Evolutionary conservation across 2,113 vertebrate genomes (phyloP).

Genomic region (Sterna hirundo): DNA sequence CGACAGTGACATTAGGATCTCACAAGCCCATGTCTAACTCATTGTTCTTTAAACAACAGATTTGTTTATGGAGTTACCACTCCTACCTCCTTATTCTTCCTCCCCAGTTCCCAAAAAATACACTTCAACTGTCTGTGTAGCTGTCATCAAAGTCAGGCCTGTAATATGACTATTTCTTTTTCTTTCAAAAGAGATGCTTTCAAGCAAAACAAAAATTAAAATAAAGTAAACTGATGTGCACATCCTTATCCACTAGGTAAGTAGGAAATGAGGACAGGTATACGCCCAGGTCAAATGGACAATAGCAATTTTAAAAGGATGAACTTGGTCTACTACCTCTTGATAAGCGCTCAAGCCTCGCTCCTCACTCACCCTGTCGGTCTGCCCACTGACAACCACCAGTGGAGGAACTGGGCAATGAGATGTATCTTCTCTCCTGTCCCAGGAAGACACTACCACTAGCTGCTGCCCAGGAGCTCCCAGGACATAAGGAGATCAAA

Average conservation of each 20-base stretch:
- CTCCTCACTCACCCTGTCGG: neutral
- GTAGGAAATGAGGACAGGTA: neutral
- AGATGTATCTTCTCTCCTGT: neutral
- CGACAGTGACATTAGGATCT: neutral
- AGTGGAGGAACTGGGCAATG: neutral
- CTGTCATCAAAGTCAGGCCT: neutral
- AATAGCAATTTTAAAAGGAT: neutral
- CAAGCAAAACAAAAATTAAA: neutral
- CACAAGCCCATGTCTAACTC: neutral
- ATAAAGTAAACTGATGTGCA: neutral
- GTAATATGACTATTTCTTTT: neutral
- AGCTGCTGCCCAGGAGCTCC: neutral
- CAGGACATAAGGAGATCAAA: neutral
- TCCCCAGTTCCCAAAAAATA: neutral
- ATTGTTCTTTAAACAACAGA: neutral
- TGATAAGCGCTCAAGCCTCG: fast-evolving
- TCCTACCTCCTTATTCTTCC: neutral
- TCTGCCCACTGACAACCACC: fast-evolving
- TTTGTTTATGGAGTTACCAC: neutral
- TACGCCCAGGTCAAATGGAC: neutral
- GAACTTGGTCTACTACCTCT: fast-evolving
- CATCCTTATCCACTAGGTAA: neutral
- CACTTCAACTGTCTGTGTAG: neutral
- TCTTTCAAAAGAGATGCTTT: too few species aligned
- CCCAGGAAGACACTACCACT: neutral